These are phyloP conservation scores for Callipepla squamata DNA, from an alignment of 2,113 vertebrate genomes.

Conservation along the genomic window DNA sequence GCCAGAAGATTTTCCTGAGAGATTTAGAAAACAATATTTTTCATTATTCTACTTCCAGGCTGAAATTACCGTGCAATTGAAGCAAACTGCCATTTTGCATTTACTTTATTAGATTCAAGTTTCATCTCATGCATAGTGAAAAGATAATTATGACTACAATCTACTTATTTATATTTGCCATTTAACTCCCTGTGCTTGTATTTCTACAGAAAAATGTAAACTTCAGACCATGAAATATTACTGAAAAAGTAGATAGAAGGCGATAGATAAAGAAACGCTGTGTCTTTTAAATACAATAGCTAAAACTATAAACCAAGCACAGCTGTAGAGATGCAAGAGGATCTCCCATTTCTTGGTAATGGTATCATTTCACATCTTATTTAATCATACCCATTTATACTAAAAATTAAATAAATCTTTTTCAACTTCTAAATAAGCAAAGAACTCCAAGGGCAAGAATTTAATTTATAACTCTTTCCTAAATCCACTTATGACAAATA, in stretches of 20 bases:
- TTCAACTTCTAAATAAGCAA: background rate
- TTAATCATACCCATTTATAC: background rate
- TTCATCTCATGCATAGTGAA: background rate
- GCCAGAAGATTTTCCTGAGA: background rate
- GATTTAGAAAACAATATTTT: background rate
- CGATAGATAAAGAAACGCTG: background rate
- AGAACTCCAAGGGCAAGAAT: background rate
- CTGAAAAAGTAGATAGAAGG: background rate
- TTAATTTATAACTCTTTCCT: background rate
- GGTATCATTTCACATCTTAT: background rate
- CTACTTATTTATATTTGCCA: background rate
- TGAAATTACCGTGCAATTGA: background rate
- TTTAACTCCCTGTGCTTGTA: background rate
- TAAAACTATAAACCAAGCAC: constrained; percentile 3
- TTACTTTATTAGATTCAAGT: background rate
- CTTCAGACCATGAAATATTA: background rate
- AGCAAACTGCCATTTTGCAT: background rate
- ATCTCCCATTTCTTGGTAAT: background rate
- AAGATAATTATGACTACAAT: background rate
- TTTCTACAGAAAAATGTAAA: background rate
- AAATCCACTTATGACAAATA: background rate
- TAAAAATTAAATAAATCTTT: background rate
- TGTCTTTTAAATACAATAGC: background rate
- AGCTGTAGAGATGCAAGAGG: background rate
- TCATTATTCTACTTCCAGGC: background rate